phyloP scores from a whole-genome alignment of 2,113 vertebrate genomes.

The Pelusios castaneus region DNA sequence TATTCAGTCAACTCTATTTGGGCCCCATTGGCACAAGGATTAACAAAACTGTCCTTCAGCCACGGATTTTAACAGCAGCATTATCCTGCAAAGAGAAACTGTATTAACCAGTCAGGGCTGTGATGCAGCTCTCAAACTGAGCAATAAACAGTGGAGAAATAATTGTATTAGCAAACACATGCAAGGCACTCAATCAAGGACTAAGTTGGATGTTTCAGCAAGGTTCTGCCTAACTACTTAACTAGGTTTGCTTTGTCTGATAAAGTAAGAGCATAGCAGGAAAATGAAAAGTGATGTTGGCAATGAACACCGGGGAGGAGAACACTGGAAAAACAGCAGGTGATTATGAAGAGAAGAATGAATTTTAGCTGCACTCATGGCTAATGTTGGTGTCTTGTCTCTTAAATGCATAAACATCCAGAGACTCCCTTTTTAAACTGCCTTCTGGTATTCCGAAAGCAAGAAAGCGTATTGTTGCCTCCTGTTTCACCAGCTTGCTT shows the following conservation, averaged over 20 bases:
- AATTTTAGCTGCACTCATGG: background rate
- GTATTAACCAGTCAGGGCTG: background rate
- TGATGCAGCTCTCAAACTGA: background rate
- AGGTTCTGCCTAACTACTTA: background rate
- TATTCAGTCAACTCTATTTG: background rate
- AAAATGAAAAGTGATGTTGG: background rate
- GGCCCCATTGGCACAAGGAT: background rate
- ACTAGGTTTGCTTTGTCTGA: background rate
- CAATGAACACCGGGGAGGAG: background rate
- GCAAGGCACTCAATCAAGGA: background rate
- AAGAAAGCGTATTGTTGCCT: background rate
- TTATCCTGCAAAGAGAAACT: background rate
- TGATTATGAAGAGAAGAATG: background rate
- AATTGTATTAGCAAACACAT: background rate
- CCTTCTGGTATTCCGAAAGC: background rate
- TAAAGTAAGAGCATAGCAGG: background rate
- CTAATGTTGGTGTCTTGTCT: background rate
- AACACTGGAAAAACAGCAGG: slow-evolving; percentile 6
- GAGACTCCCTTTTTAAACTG: background rate
- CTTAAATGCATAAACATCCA: background rate
- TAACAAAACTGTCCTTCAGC: background rate
- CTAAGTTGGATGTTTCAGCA: background rate
- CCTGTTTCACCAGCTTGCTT: background rate
- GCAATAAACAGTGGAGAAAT: background rate
- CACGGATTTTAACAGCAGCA: background rate